Conservation (phyloP, 2,113 vertebrate genomes). For the Nestor notabilis region DNA sequence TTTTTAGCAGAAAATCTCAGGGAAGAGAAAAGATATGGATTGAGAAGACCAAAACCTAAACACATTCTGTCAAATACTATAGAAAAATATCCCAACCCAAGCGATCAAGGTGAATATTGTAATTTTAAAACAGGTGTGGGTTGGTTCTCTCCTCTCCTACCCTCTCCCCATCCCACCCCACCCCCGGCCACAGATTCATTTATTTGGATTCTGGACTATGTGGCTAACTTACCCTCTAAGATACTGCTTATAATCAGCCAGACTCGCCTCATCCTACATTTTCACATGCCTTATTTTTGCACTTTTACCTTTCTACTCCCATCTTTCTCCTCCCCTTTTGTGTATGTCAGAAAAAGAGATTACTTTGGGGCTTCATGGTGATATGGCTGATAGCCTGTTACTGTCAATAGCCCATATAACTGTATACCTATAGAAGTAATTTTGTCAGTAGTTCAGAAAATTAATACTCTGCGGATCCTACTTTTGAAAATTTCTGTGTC, state of each 20-base stretch:
- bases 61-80: constrained; percentile 66
- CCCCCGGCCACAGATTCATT: background rate
- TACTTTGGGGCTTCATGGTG: background rate
- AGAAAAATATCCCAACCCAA: constrained; percentile 60
- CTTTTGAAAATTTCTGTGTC: background rate
- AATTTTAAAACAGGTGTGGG: background rate
- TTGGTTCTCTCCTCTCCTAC: background rate
- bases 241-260: background rate
- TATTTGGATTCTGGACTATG: background rate
- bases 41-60: constrained; percentile 71
- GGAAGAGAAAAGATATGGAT: constrained; percentile 68
- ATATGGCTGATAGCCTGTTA: background rate
- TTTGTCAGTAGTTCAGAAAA: background rate
- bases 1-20: constrained; percentile 77
- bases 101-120: constrained; percentile 77
- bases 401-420: background rate
- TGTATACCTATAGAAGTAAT: background rate
- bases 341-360: background rate
- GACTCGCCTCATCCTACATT: background rate
- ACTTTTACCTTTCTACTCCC: background rate
- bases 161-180: background rate
- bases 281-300: background rate
- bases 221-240: background rate
- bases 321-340: background rate
- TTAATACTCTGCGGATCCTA: background rate